A percentile compares a stretch with the other conserved stretches of the same genome.
These are phyloP conservation scores for Ophiothrix spiculata DNA, from an alignment of 35 echinoderm and acorn worm species.

Conservation along the genomic window DNA sequence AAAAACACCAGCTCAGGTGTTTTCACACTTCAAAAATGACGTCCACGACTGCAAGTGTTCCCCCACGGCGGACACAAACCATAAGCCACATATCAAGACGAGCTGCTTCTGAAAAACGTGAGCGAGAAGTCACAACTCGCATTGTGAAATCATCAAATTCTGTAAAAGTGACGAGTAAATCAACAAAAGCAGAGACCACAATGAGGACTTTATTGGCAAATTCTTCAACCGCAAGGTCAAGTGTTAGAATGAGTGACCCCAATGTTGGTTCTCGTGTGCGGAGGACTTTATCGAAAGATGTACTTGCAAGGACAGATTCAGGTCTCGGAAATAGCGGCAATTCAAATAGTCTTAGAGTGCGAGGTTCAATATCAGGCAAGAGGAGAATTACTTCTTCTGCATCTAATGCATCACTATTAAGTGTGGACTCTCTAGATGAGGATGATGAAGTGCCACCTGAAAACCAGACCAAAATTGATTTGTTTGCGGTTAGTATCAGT, in stretches of 20 bases:
- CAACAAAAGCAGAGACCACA: constrained; percentile 40
- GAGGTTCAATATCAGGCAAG: neutral
- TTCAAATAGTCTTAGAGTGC: neutral
- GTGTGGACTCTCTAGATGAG: neutral
- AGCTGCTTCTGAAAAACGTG: constrained; percentile 55
- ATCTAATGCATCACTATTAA: neutral
- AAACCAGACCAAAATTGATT: constrained; percentile 34
- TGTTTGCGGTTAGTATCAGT: constrained; percentile 62
- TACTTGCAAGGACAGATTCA: neutral
- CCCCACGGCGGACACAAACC: constrained; percentile 21
- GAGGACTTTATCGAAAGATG: constrained; percentile 6
- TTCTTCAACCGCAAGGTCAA: constrained; percentile 29
- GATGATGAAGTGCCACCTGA: constrained; percentile 32
- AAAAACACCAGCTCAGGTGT: no score
- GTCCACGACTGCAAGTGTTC: neutral
- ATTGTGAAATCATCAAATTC: constrained; percentile 36
- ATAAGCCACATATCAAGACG: constrained; percentile 7
- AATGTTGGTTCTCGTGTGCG: neutral
- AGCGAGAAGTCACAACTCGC: constrained; percentile 35
- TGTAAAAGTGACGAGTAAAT: constrained; percentile 3
- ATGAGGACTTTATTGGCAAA: constrained; percentile 44
- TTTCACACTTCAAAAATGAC: constrained; percentile 1
- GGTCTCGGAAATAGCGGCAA: neutral
- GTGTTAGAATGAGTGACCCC: constrained; percentile 33
- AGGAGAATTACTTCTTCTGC: neutral